A percentile compares a stretch with the other conserved stretches of the same genome.
phyloP scores from a whole-genome alignment of 2,888 invertebrate genomes.

The Nemurella pictetii region DNA sequence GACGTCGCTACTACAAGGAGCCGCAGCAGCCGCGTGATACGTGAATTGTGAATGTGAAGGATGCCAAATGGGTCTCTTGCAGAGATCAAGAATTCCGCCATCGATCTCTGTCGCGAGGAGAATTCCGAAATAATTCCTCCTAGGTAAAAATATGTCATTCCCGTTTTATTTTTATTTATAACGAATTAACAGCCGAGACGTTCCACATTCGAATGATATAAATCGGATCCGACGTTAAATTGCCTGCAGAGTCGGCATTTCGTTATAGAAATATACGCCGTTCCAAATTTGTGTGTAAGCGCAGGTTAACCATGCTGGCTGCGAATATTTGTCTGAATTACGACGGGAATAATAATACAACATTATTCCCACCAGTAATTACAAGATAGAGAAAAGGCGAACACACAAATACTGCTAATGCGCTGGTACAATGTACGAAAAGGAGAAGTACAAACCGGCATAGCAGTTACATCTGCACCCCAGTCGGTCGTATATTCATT shows the following conservation, averaged over 20 bases:
- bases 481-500: conserved; percentile 10
- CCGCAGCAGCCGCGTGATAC: not conserved
- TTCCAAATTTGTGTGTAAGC: not conserved
- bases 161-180: not conserved
- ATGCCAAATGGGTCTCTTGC: conserved; percentile 9
- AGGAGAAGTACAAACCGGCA: conserved; percentile 3
- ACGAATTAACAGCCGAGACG: not conserved
- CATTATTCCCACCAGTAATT: conserved; percentile 20
- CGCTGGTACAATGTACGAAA: conserved; percentile 6
- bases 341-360: not conserved
- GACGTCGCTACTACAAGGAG: not conserved
- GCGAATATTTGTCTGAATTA: not conserved
- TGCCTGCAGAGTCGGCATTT: not conserved
- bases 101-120: conserved; percentile 10
- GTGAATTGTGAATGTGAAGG: not conserved
- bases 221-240: not conserved
- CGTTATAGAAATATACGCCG: not conserved
- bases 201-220: not conserved
- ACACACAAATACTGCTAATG: conserved; percentile 22
- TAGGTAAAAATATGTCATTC: not conserved
- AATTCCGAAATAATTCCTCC: conserved; percentile 3
- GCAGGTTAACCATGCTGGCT: not conserved
- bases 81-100: conserved; percentile 12
- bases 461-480: not conserved
- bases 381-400: conserved; percentile 4